A percentile compares a stretch with the other conserved stretches of the same genome.
Conservation (phyloP, 2,888 invertebrate species). For the Pandemis corylana region DNA sequence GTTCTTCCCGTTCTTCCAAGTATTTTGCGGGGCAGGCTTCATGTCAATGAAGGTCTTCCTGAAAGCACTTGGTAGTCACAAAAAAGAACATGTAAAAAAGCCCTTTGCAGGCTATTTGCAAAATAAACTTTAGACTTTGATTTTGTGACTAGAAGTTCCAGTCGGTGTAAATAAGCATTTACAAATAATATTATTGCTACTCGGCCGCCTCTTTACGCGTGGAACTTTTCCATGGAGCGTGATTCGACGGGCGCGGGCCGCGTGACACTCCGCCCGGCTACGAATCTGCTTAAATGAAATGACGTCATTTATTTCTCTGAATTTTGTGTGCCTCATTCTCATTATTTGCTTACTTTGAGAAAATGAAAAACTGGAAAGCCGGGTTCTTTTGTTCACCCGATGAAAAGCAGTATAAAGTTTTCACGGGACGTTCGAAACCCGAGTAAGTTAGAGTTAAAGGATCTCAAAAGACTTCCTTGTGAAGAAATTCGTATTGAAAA, state of each 20-base stretch:
- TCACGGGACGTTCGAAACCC: slow-evolving; percentile 2
- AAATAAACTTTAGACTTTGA: not conserved
- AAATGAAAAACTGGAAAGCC: slow-evolving; percentile 34
- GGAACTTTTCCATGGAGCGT: slow-evolving; percentile 25
- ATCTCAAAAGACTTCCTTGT: not conserved
- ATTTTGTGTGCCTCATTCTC: slow-evolving; percentile 32
- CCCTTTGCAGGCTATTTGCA: too few relatives aligned
- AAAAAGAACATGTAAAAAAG: too few relatives aligned
- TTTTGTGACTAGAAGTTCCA: not conserved
- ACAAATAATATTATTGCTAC: slow-evolving; percentile 21
- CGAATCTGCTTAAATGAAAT: slow-evolving; percentile 38
- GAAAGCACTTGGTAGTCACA: not conserved
- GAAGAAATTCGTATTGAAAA: not conserved
- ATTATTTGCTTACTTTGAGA: slow-evolving; percentile 37
- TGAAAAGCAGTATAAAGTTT: slow-evolving; percentile 23
- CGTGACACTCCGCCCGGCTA: slow-evolving; percentile 11
- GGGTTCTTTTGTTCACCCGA: slow-evolving; percentile 24
- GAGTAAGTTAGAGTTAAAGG: not conserved
- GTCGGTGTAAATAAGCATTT: not conserved
- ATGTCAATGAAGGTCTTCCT: not conserved
- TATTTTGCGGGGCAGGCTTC: too few relatives aligned
- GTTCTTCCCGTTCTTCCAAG: not conserved
- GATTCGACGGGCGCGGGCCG: slow-evolving; percentile 9
- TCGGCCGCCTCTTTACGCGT: slow-evolving; percentile 21
- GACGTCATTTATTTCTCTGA: slow-evolving; percentile 35